Conservation (phyloP, 2,113 vertebrate genomes). For the Mirza zaza region DNA sequence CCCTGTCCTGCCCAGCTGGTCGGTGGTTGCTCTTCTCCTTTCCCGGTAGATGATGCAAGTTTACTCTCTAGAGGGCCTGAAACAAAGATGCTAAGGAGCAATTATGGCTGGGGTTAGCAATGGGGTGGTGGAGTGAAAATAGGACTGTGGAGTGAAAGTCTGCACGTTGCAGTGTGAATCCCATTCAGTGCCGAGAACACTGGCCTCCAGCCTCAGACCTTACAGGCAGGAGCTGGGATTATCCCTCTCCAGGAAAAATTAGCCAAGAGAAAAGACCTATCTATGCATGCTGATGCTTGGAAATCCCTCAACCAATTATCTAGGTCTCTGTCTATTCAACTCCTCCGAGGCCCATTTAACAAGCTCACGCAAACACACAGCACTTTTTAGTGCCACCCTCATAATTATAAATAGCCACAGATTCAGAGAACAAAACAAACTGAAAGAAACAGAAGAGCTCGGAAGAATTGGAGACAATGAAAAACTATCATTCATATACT, state of each 20-base stretch:
- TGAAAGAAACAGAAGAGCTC: not conserved
- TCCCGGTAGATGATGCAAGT: not conserved
- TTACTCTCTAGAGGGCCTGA: not conserved
- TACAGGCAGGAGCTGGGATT: not conserved
- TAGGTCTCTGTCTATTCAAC: not conserved
- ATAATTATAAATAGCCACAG: not conserved
- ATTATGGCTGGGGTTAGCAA: too few species aligned
- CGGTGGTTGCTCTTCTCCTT: not conserved
- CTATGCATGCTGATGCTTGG: not conserved
- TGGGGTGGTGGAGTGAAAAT: not conserved
- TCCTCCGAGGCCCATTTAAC: not conserved
- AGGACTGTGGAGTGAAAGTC: not conserved
- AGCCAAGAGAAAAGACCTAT: not conserved
- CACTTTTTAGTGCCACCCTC: not conserved
- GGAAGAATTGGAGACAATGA: not conserved
- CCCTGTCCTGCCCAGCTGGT: not conserved
- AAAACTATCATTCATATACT: not conserved
- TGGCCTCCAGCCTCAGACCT: not conserved
- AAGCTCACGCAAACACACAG: not conserved
- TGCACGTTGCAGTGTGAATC: not conserved
- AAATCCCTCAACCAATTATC: not conserved
- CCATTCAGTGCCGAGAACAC: not conserved
- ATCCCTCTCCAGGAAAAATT: not conserved
- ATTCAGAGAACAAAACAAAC: not conserved
- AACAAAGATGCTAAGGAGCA: not conserved